Evolutionary conservation across 1,140 invertebrate species (phyloP), one percentile per base, ranked within the genome.

Genomic region (Patella vulgata): DNA sequence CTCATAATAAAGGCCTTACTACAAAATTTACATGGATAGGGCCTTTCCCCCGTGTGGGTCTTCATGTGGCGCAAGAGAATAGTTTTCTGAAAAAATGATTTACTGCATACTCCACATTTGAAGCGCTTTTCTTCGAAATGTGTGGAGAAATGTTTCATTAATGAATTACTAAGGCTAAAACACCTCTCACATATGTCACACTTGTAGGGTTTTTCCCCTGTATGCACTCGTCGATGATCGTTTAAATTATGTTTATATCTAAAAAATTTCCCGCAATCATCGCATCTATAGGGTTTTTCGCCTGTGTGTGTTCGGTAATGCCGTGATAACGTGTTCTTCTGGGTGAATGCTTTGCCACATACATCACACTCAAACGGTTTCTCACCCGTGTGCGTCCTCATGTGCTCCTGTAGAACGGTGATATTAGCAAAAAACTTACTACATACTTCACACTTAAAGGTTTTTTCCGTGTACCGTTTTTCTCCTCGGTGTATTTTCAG

Each of bases 11-110:
- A 99, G 0, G 96, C 96, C 82, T 98, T 98, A 17, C 91, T 92
- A 82, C 96, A 98, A 25, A 95, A 90, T 55, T 83, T 78, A 77
- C 95, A 97, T 0, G 93, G 94, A 79, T 95, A 97, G 0, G 95
- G 95, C 73, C 97, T 98, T 73, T 94, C 92, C 64, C 97, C 95
- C 75, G 95, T 96, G 83, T 98, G 95, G 1, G 95, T 97, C 84
- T 97, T 94, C 95, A 97, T 97, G 84, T 98, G 96, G 83, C 98
- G 98, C 0, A 94, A 97, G 12, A 99, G 86, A 80, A 98, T 98
- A 86, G 98, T 98, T 46, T 97, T 89, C 86, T 98, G 95, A 77
- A 97, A 94, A 82, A 98, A 98, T 0, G 94, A 94, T 80, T 96
- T 96, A 76, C 93, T 93, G 85, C 95, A 98, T 33, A 97, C 91